Base-by-base conservation (phyloP, 1,140 invertebrate genomes). In the Drosophila miranda region DNA sequence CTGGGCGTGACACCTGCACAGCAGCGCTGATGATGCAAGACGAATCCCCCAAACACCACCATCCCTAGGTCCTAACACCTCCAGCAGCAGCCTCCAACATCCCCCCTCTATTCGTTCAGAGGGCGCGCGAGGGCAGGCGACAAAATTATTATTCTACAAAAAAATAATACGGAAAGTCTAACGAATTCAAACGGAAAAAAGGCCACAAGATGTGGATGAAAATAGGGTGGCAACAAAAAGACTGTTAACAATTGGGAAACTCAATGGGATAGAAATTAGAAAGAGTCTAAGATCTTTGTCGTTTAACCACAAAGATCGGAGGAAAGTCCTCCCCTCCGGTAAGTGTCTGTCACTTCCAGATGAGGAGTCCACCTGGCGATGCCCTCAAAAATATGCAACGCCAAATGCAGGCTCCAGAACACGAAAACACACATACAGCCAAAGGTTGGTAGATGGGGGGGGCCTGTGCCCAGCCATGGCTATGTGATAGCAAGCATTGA, bases 1-100 rank as follows among this genome's bases (percentile, higher is more conserved):
- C 71, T 74, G 70, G 71, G 70, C 71, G 62, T 57, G 66, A 71
- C 75, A 82, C 78, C 69, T 82, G 74, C 69, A 78, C 59, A 78
- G 67, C 59, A 63, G 59, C 45, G 67, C 28, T 63, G 67, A 70
- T 70, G 67, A 52, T 62, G 70, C 60, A 68, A 68, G 9, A 14
- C 30, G 16, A 38, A 16, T 11, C 61, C 50, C 14, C 61, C 61
- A 41, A 11, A 23, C 50, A 45, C 52, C 42, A 30, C 8, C 30
- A 30, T 8, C 30, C 8, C 30, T 28, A 6, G 0, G 6, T 6
- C n/a, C 43, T 23, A 28, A n/a, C 19, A 6, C 42, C 13, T 2
- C 8, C 45, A 26, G 23, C 30, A 19, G 23, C 19, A 3, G 9
- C 1, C 34, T 42, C 56, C 53, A 2, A 6, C 16, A 56, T 28